Conservation (phyloP, 2,888 invertebrate genomes). For the Parnassius smintheus region DNA sequence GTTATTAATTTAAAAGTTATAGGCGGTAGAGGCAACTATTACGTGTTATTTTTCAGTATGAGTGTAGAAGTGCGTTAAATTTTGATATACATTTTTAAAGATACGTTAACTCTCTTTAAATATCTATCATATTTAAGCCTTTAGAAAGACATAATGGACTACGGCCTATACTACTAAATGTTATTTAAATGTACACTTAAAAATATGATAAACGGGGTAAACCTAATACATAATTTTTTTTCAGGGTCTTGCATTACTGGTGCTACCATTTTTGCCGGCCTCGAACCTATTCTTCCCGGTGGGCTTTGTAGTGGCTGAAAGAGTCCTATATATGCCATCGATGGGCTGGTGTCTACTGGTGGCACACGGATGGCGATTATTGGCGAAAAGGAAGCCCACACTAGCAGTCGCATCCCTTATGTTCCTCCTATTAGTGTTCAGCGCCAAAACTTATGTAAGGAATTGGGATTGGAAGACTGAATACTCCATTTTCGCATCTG, state of each 20-base stretch:
- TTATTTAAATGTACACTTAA: too few relatives aligned
- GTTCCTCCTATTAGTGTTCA: constrained; percentile 88
- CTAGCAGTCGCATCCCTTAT: constrained; percentile 85
- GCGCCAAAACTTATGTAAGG: constrained; percentile 91
- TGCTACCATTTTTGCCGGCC: constrained; percentile 96
- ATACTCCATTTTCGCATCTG: constrained; percentile 96
- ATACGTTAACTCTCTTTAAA: too few relatives aligned
- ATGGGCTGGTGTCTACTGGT: constrained; percentile 98
- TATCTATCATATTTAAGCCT: too few relatives aligned
- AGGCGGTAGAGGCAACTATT: too few relatives aligned
- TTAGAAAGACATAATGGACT: too few relatives aligned
- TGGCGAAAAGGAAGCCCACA: constrained; percentile 84
- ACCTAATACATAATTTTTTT: constrained; percentile 40
- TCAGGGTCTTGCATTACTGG: constrained; percentile 92
- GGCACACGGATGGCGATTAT: constrained; percentile 90
- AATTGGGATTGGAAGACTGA: constrained; percentile 97
- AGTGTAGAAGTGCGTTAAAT: too few relatives aligned
- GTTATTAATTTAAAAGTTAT: too few relatives aligned
- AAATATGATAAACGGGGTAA: too few relatives aligned
- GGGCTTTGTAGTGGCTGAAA: constrained; percentile 97
- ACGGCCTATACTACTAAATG: too few relatives aligned
- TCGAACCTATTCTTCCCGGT: constrained; percentile 99
- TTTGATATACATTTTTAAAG: too few relatives aligned
- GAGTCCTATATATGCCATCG: constrained; percentile 97
- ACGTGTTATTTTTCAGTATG: too few relatives aligned